Percentiles rank a stretch among this genome's conserved stretches.
phyloP scores from a whole-genome alignment of 2,888 invertebrate species.

The Leptura quadrifasciata region DNA sequence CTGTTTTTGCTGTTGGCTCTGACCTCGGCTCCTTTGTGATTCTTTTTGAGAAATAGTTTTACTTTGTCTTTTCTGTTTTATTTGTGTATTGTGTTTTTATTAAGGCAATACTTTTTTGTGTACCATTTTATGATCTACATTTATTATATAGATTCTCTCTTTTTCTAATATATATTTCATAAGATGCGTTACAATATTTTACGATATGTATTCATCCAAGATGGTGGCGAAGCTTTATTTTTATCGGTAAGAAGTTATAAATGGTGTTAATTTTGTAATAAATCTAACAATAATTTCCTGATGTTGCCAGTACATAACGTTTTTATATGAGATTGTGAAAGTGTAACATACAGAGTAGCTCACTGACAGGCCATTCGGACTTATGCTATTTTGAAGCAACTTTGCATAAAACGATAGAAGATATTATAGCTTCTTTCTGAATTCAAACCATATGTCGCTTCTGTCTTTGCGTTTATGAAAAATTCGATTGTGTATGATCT shows the following conservation, averaged over 20 bases:
- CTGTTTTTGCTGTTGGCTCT: background rate
- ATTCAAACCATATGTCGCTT: too few species aligned
- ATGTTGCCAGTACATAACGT: too few species aligned
- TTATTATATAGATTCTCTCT: background rate
- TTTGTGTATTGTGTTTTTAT: background rate
- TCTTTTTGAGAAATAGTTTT: constrained; percentile 1
- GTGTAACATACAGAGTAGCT: too few species aligned
- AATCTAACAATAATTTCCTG: too few species aligned
- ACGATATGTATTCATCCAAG: background rate
- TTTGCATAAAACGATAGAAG: too few species aligned
- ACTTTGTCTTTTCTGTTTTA: background rate
- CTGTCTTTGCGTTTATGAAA: too few species aligned
- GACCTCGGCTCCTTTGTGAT: background rate
- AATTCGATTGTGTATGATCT: too few species aligned
- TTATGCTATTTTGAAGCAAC: too few species aligned
- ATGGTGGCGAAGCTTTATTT: background rate
- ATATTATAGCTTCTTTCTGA: too few species aligned
- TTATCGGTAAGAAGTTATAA: background rate
- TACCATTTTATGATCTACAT: background rate
- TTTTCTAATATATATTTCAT: background rate
- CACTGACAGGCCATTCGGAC: too few species aligned
- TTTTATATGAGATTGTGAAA: too few species aligned
- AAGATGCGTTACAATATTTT: background rate
- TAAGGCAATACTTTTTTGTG: background rate
- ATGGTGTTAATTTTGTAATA: too few species aligned